These are phyloP conservation scores for Hemistola chrysoprasaria DNA, from an alignment of 2,888 invertebrate species.

Conservation along the genomic window DNA sequence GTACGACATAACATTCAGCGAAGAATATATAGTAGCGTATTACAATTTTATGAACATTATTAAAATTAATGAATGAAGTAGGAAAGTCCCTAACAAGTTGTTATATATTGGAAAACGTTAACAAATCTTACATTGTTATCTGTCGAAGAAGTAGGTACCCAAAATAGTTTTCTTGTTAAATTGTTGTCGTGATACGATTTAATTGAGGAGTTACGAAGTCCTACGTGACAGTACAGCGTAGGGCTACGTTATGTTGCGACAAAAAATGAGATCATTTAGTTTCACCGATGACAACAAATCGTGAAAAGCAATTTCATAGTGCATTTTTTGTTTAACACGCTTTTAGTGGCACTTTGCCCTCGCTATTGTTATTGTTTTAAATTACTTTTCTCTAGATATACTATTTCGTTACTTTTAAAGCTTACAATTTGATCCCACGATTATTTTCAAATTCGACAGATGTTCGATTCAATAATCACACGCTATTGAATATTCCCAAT, in stretches of 20 bases:
- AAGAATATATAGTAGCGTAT: too few relatives aligned
- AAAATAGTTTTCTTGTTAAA: conserved; percentile 25
- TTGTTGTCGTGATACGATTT: conserved; percentile 33
- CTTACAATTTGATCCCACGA: conserved; percentile 25
- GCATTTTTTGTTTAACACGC: conserved; percentile 73
- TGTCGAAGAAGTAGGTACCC: conserved; percentile 13
- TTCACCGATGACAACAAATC: conserved; percentile 68
- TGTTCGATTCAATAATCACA: conserved; percentile 66
- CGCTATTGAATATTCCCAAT: conserved; percentile 75
- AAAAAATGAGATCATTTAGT: conserved; percentile 76
- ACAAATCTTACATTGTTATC: conserved; percentile 24
- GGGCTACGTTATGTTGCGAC: conserved; percentile 47
- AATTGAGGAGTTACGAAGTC: conserved; percentile 49
- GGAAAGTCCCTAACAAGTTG: not conserved
- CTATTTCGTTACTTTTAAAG: too few relatives aligned
- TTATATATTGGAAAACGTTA: conserved; percentile 13
- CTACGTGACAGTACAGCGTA: conserved; percentile 53
- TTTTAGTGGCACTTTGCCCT: conserved; percentile 68
- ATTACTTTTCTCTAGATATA: conserved; percentile 6
- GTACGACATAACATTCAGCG: too few relatives aligned
- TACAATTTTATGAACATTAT: too few relatives aligned
- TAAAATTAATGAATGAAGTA: not conserved
- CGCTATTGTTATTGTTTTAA: conserved; percentile 63
- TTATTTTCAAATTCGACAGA: conserved; percentile 54
- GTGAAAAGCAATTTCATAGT: conserved; percentile 79